Conservation (phyloP, 2,113 vertebrate genomes). For the Podarcis raffonei region DNA sequence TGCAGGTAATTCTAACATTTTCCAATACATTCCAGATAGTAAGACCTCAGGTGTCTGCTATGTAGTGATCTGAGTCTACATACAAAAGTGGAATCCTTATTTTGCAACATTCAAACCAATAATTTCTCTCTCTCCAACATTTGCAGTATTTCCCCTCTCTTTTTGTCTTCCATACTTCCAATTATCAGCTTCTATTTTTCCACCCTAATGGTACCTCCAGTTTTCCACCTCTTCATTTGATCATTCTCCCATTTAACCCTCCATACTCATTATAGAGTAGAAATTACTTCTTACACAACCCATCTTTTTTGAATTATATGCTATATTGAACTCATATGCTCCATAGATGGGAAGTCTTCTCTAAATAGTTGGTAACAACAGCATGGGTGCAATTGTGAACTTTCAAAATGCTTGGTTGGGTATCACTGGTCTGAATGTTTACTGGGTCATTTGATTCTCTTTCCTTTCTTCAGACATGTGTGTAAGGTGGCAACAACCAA, state of each 20-base stretch:
- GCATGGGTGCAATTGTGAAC: too few species aligned
- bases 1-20: not conserved
- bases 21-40: not conserved
- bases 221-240: not conserved
- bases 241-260: not conserved
- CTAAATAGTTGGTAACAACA: not conserved
- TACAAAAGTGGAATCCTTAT: not conserved
- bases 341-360: not conserved
- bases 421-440: too few species aligned
- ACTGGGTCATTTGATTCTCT: not conserved
- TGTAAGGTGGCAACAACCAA: not conserved
- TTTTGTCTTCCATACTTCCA: not conserved
- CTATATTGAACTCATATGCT: not conserved
- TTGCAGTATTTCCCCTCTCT: not conserved
- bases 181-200: not conserved
- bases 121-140: not conserved
- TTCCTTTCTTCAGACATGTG: not conserved
- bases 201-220: not conserved
- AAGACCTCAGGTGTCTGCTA: not conserved
- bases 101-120: not conserved
- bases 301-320: not conserved
- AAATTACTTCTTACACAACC: not conserved
- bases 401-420: too few species aligned
- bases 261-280: not conserved
- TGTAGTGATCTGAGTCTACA: not conserved